phyloP scores from a whole-genome alignment of 2,797 vertebrate genomes.

The Paedocypris micromegethes region DNA sequence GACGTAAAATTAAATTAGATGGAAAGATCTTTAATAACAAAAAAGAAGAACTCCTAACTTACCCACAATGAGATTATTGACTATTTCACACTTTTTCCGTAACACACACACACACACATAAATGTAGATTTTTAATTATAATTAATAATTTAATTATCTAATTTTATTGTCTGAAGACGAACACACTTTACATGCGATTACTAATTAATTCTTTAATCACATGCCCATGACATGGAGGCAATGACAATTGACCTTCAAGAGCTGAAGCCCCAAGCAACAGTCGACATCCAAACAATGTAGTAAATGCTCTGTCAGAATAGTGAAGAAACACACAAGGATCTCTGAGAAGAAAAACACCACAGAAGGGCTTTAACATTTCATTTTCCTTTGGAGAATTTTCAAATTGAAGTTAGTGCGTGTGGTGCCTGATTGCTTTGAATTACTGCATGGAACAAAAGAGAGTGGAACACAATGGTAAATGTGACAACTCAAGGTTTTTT shows the following conservation, averaged over 20 bases:
- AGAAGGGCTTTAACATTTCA: slow-evolving; percentile 32
- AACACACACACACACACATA: too few relatives aligned
- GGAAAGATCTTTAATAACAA: too few relatives aligned
- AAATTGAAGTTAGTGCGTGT: slow-evolving; percentile 21
- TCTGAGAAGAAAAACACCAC: slow-evolving; percentile 21
- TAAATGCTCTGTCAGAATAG: slow-evolving; percentile 10
- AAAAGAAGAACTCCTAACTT: too few relatives aligned
- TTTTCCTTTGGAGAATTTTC: slow-evolving; percentile 34
- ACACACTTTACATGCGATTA: background rate
- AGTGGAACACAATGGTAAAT: background rate
- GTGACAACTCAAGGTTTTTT: background rate
- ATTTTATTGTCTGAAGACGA: too few relatives aligned
- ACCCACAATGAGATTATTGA: too few relatives aligned
- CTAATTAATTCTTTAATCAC: slow-evolving; percentile 9
- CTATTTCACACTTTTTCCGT: too few relatives aligned
- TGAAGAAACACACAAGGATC: slow-evolving; percentile 13
- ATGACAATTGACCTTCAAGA: slow-evolving; percentile 24
- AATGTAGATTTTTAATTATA: too few relatives aligned
- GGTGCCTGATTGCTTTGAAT: slow-evolving; percentile 7
- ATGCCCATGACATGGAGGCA: slow-evolving; percentile 19
- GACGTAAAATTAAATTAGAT: too few relatives aligned
- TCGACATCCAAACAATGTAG: slow-evolving; percentile 28
- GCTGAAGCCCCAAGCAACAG: slow-evolving; percentile 12
- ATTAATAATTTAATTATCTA: too few relatives aligned
- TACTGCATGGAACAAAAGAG: slow-evolving; percentile 31